A percentile compares a stretch with the other conserved stretches of the same genome.
phyloP scores from a whole-genome alignment of 2,888 invertebrate species.

The Lagria hirta region DNA sequence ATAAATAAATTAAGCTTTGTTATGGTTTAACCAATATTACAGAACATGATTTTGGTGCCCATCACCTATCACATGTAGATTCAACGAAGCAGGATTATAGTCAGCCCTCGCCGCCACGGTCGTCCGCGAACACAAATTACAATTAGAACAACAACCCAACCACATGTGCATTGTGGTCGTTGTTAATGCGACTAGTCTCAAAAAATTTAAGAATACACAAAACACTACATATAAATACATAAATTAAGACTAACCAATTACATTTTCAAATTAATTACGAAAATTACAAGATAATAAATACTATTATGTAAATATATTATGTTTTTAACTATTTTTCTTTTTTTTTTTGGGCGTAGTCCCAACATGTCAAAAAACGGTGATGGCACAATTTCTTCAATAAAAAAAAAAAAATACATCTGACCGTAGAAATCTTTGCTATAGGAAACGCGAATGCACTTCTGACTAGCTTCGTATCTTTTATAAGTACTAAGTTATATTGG shows the following conservation, averaged over 20 bases:
- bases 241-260: conserved; percentile 42
- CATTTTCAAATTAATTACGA: conserved; percentile 37
- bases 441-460: conserved; percentile 55
- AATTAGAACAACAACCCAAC: conserved; percentile 29
- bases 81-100: conserved; percentile 26
- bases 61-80: conserved; percentile 39
- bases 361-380: conserved; percentile 39
- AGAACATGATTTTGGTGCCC: conserved; percentile 22
- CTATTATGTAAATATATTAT: conserved; percentile 36
- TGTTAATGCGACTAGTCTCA: conserved; percentile 48
- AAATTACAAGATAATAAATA: conserved; percentile 37
- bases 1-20: too few relatives aligned
- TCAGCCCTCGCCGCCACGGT: conserved; percentile 37
- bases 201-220: conserved; percentile 50
- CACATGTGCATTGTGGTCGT: conserved; percentile 20
- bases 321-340: conserved; percentile 38
- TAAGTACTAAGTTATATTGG: conserved; percentile 49
- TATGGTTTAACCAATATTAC: conserved; percentile 6
- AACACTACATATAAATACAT: conserved; percentile 52
- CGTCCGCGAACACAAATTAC: conserved; percentile 41
- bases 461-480: conserved; percentile 55
- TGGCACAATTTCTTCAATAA: conserved; percentile 48
- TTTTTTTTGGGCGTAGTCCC: conserved; percentile 46
- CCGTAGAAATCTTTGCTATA: conserved; percentile 49
- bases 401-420: conserved; percentile 46